Conservation (phyloP, 2,797 vertebrate genomes). For the Pseudochaenichthys georgianus region DNA sequence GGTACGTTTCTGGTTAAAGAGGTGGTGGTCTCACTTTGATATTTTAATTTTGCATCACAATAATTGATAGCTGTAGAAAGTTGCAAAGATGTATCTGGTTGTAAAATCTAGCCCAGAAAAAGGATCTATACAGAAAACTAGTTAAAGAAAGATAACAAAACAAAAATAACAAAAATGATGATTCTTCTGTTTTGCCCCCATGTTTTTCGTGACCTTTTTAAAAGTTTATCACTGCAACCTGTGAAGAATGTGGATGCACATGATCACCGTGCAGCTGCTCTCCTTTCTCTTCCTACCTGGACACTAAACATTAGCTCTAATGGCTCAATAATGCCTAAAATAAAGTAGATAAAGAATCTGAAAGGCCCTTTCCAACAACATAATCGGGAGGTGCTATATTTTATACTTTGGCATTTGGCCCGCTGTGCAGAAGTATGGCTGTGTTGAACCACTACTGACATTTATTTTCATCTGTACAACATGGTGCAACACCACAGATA, state of each 20-base stretch:
- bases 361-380: too few relatives aligned
- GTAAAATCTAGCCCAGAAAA: constrained; percentile 1
- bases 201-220: constrained; percentile 15
- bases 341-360: neutral
- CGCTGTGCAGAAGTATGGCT: neutral
- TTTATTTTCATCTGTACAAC: neutral
- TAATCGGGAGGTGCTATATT: neutral
- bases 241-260: constrained; percentile 25
- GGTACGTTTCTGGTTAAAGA: constrained; percentile 40
- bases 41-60: constrained; percentile 51
- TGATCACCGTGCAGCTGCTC: constrained; percentile 5
- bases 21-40: constrained; percentile 49
- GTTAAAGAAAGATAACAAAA: neutral
- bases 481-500: neutral
- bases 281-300: constrained; percentile 6
- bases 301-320: neutral
- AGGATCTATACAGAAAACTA: neutral
- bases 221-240: constrained; percentile 20
- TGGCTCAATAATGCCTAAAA: neutral
- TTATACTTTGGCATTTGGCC: neutral
- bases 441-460: neutral
- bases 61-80: constrained; percentile 44
- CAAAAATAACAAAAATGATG: neutral
- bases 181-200: neutral
- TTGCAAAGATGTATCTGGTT: neutral